Evolutionary conservation across 2,797 vertebrate genomes (phyloP), one percentile per base, ranked within the genome.

Genomic region (Nyctibius grandis): DNA sequence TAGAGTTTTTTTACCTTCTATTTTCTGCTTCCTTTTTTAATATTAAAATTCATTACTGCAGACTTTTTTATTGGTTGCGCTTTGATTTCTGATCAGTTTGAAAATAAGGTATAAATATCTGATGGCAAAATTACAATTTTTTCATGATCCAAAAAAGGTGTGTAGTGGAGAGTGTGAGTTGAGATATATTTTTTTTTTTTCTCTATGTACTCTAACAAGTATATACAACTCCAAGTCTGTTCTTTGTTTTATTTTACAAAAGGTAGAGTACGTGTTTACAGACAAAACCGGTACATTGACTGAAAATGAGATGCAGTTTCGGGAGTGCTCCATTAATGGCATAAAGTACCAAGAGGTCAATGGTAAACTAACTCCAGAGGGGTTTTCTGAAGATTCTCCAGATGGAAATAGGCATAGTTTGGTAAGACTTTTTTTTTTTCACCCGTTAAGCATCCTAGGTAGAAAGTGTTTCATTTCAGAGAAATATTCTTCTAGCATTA

Each of bases 301-400:
- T 29, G 99, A 99, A 98, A 99, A 99, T 65, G 99, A 99, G 97
- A 99, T 99, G 99, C 99, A 99, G 33, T 99, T 99, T 98, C 99
- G 99, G 3, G 99, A 99, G 95, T 99, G 99, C 95, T 99, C 99
- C 64, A 98, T 99, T 95, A 99, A 99, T 69, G 99, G 99, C 81
- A 94, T 98, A 80, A 99, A 99, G 94, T 99, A 99, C 97, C 98
- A 99, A 94, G 99, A 99, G 97, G 98, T 99, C 83, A 99, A 99
- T 63, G 98, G 99, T 85, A 99, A 98, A 97, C 98, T 99, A 59
- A 97, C 99, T 60, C 98, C 99, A 14, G 99, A 99, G 95, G 99
- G 99, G 72, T 98, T 99, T 98, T 99, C 98, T 26, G 98, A 99
- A 25, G 99, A 99, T 84, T 98, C 98, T 16, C 98, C 98, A 72